A percentile compares a stretch with the other conserved stretches of the same genome.
Evolutionary conservation across 2,113 vertebrate genomes (phyloP).

Genomic region (Peucedramus taeniatus): DNA sequence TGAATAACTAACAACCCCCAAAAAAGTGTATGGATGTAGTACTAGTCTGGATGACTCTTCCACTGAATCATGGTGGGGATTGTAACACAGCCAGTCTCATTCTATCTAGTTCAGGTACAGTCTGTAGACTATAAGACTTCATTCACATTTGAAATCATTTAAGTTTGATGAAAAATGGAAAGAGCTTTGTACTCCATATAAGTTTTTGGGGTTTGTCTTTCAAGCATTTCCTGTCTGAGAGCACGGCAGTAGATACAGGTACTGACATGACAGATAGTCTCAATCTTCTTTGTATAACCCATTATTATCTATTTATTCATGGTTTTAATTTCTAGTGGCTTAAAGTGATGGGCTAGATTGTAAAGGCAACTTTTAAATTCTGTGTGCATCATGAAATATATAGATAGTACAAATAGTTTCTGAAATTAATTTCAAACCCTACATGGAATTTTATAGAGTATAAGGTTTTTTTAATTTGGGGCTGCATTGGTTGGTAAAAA

Average conservation of each 20-base stretch:
- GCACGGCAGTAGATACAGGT: neutral
- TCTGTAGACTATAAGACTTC: neutral
- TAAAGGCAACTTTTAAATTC: neutral
- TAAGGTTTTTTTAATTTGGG: neutral
- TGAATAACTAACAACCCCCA: neutral
- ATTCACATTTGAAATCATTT: neutral
- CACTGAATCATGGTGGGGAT: neutral
- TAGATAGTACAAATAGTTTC: neutral
- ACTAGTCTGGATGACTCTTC: neutral
- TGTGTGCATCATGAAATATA: neutral
- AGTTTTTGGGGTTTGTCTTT: neutral
- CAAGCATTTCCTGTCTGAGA: neutral
- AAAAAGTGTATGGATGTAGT: neutral
- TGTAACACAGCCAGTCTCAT: neutral
- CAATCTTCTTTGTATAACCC: neutral
- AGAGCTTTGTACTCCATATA: neutral
- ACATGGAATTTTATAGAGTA: neutral
- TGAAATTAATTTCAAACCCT: neutral
- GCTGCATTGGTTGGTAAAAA: neutral
- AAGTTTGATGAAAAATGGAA: neutral
- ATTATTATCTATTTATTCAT: neutral
- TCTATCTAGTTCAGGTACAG: neutral
- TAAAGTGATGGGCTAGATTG: neutral
- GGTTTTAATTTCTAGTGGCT: neutral
- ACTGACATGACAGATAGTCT: neutral